These are phyloP conservation scores for Leucophora obtusa DNA, from an alignment of 2,888 invertebrate genomes.

Conservation along the genomic window DNA sequence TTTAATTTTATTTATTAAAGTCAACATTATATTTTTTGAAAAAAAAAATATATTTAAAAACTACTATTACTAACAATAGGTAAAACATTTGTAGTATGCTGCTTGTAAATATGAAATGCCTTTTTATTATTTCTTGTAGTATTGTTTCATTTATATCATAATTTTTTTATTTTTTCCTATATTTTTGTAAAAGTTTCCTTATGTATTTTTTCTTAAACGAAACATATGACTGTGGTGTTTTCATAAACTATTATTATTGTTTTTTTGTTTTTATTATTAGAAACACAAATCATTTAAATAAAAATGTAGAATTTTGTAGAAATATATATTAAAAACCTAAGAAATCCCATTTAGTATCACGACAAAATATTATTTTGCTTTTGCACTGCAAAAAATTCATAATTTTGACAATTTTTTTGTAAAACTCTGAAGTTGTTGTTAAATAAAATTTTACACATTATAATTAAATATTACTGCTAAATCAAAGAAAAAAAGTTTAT, in stretches of 20 bases:
- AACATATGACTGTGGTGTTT: slow-evolving; percentile 74
- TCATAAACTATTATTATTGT: slow-evolving; percentile 71
- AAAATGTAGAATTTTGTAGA: slow-evolving; percentile 46
- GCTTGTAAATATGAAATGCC: slow-evolving; percentile 60
- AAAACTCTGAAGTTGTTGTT: slow-evolving; percentile 65
- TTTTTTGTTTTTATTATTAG: slow-evolving; percentile 11
- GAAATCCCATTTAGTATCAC: slow-evolving; percentile 39
- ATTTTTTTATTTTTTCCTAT: slow-evolving; percentile 44
- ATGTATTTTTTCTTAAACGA: slow-evolving; percentile 37
- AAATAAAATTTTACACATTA: slow-evolving; percentile 13
- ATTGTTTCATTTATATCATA: slow-evolving; percentile 37
- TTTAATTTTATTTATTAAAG: slow-evolving; percentile 58
- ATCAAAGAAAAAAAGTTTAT: slow-evolving; percentile 16
- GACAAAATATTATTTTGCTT: slow-evolving; percentile 34
- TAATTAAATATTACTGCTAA: slow-evolving; percentile 28
- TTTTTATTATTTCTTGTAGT: slow-evolving; percentile 46
- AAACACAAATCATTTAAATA: slow-evolving; percentile 25
- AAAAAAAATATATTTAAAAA: neutral
- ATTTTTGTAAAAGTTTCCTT: slow-evolving; percentile 53
- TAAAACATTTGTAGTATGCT: slow-evolving; percentile 45
- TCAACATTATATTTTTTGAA: slow-evolving; percentile 25
- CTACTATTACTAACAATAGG: slow-evolving; percentile 45
- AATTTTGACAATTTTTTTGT: slow-evolving; percentile 41
- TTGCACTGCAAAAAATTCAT: slow-evolving; percentile 34
- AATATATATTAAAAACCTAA: neutral